Evolutionary conservation across 2,888 invertebrate species (phyloP).

Genomic region (Leptogaster cylindrica): DNA sequence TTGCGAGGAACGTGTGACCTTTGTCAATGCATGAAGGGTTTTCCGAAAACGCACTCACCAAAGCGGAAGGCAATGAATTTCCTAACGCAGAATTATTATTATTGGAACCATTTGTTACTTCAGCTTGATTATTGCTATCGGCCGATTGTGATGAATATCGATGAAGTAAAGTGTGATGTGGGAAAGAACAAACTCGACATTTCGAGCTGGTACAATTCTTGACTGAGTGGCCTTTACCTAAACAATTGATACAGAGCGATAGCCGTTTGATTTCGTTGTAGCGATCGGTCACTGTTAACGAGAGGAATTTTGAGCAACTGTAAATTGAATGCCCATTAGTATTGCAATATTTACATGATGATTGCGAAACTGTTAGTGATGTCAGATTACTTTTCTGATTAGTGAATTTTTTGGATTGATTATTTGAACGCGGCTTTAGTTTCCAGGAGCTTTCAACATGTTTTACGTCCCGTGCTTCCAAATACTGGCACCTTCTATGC

Average conservation of each 20-base stretch:
- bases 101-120: no score
- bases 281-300: background rate
- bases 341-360: background rate
- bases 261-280: background rate
- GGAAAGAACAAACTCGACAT: no score
- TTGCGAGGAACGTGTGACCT: background rate
- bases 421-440: background rate
- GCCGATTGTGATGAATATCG: background rate
- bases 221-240: no score
- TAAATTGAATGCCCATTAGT: background rate
- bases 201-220: no score
- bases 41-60: background rate
- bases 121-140: background rate
- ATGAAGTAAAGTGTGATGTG: no score
- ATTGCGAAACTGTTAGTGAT: background rate
- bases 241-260: background rate
- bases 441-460: no score
- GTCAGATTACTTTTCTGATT: background rate
- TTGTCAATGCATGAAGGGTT: background rate
- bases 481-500: conserved; percentile 40
- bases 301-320: background rate
- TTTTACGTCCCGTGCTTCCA: conserved; percentile 44
- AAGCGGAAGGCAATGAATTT: no score
- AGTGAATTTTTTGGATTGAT: background rate
- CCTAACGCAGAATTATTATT: no score